These are phyloP conservation scores for Pangasius djambal DNA, from an alignment of 2,797 vertebrate genomes.

Conservation along the genomic window DNA sequence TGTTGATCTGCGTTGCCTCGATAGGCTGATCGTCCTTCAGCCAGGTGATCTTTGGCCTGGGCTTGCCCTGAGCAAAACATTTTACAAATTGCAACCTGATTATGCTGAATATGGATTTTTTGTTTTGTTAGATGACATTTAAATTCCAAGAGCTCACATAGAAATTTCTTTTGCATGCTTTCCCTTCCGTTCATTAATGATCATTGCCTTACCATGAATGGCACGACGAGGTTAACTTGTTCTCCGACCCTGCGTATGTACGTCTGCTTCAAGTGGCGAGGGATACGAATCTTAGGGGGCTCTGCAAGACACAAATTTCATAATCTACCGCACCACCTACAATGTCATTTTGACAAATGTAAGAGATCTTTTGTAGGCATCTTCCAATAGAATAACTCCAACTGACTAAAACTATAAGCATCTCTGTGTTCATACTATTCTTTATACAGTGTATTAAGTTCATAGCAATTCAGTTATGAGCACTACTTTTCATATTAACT, in stretches of 20 bases:
- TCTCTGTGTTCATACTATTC: background rate
- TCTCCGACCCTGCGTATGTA: constrained; percentile 93
- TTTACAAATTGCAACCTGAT: background rate
- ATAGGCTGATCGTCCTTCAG: constrained; percentile 85
- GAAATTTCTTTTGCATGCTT: background rate
- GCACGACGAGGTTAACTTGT: constrained; percentile 93
- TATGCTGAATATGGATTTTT: background rate
- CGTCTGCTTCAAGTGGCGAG: constrained; percentile 94
- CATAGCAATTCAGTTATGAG: background rate
- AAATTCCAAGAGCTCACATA: background rate
- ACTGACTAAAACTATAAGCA: background rate
- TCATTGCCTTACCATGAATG: constrained; percentile 85
- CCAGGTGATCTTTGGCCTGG: constrained; percentile 92
- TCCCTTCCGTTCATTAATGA: background rate
- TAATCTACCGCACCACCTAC: background rate
- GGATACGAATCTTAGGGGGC: constrained; percentile 95
- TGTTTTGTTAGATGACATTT: background rate
- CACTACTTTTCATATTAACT: background rate
- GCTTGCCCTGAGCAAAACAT: constrained; percentile 83
- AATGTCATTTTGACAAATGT: background rate
- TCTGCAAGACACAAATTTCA: constrained; percentile 70
- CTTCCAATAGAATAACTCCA: background rate
- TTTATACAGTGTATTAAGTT: background rate
- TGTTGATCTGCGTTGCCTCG: constrained; percentile 87
- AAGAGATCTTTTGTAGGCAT: background rate